Evolutionary conservation across 2,888 invertebrate genomes (phyloP).

Genomic region (Tinea trinotella): DNA sequence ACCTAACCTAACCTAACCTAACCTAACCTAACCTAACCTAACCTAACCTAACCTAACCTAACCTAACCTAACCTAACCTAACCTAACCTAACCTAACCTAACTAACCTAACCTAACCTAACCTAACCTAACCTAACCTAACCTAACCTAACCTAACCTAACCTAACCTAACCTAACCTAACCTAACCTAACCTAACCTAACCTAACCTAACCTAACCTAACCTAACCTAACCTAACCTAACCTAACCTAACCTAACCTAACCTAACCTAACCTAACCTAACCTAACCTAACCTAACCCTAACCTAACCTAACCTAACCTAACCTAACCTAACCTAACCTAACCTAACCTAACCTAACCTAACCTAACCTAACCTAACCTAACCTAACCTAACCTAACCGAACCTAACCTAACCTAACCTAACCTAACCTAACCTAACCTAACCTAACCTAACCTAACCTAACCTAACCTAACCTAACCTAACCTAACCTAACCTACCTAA

Average conservation of each 20-base stretch:
- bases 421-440: constrained; percentile 30
- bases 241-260: constrained; percentile 26
- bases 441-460: constrained; percentile 30
- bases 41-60: constrained; percentile 22
- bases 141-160: constrained; percentile 23
- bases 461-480: constrained; percentile 30
- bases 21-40: constrained; percentile 22
- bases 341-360: constrained; percentile 17
- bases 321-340: constrained; percentile 24
- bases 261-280: constrained; percentile 19
- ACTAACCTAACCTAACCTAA: constrained; percentile 21
- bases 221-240: constrained; percentile 19
- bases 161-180: constrained; percentile 23
- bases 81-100: constrained; percentile 21
- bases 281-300: too few relatives aligned
- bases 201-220: constrained; percentile 14
- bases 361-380: constrained; percentile 17
- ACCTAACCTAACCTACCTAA: too few relatives aligned
- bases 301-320: constrained; percentile 27
- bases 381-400: too few relatives aligned
- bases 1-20: constrained; percentile 21
- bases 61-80: constrained; percentile 23
- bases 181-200: constrained; percentile 21
- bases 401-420: too few relatives aligned
- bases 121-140: constrained; percentile 23